Evolutionary conservation across 2,797 vertebrate genomes (phyloP), one percentile per base, ranked within the genome.

Genomic region (Karalla daura): DNA sequence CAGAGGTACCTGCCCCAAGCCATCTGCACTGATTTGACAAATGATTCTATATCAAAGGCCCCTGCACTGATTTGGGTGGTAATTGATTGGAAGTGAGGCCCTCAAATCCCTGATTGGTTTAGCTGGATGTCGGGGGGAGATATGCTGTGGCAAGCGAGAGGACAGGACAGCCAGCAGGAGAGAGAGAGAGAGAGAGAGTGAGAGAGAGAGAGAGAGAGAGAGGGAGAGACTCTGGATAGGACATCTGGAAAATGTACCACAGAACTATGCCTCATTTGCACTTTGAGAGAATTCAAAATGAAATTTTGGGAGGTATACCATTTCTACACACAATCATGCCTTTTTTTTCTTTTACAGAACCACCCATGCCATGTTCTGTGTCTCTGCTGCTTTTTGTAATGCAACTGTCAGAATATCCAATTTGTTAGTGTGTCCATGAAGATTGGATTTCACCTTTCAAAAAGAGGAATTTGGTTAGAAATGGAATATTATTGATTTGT

Each of bases 71-170:
- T 94, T 94, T 92, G 86, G 82, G 81, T 86, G 81, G 88, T 94
- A 93, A 94, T 93, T 94, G 93, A 94, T 93, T 94, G 90, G 87
- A 93, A 90, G 87, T 80, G 91, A 93, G 91, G 87, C 88, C 70
- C 63, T 86, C 77, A 93, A 93, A 92, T 94, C 93, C 92, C 90
- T 94, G 91, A 93, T 94, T 94, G 91, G 89, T 94, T 94, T 93
- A 92, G 89, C 81, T 83, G 83, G 85, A 86, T 82, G 78, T 80
- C 69, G 71, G 84, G 68, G 64, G 76, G 64, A 72, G 86, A 74
- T 81, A 83, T 40, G 78, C 74, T 28, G 71, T 76, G 59, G 79
- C 50, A 76, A 77, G 78, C 50, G 44, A 76, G 67, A 82, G 69
- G 54, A 68, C 76, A 80, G 65, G 79, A 79, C 69, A 85, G 70